Conservation (phyloP, 2,113 vertebrate species). For the Forbesichthys agassizii region DNA sequence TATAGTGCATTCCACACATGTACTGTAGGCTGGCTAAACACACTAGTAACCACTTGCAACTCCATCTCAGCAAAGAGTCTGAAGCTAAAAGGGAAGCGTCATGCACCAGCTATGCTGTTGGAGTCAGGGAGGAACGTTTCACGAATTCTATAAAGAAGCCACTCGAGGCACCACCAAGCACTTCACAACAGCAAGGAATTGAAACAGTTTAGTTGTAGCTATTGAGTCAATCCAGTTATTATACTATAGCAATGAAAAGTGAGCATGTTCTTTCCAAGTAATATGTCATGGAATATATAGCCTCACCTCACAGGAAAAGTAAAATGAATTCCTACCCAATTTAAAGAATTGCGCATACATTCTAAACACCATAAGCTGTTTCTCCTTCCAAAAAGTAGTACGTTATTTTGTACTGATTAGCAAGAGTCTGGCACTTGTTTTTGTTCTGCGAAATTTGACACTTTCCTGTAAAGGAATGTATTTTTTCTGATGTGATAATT, state of each 20-base stretch:
- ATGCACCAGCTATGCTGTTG: conserved; percentile 57
- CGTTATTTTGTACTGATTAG: conserved; percentile 21
- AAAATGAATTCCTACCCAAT: conserved; percentile 2
- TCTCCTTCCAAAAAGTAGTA: neutral
- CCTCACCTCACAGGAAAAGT: conserved; percentile 8
- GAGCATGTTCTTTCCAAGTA: neutral
- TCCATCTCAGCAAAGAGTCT: conserved; percentile 29
- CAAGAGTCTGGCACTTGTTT: conserved; percentile 55
- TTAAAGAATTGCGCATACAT: conserved; percentile 19
- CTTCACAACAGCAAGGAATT: conserved; percentile 43
- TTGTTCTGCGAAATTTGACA: conserved; percentile 28
- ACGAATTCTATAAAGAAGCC: conserved; percentile 13
- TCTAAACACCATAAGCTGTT: conserved; percentile 4
- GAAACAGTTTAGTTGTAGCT: conserved; percentile 22
- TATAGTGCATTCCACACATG: conserved; percentile 45
- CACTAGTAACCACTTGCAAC: conserved; percentile 34
- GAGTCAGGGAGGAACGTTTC: conserved; percentile 41
- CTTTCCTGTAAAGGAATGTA: neutral
- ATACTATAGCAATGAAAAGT: conserved; percentile 22
- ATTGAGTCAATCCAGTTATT: conserved; percentile 33
- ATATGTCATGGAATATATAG: conserved; percentile 13
- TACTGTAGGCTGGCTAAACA: conserved; percentile 36
- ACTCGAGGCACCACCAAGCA: conserved; percentile 48
- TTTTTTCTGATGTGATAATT: neutral
- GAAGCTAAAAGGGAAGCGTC: conserved; percentile 59